These are phyloP conservation scores for Dicycla oo DNA, from an alignment of 2,888 invertebrate species.

Conservation along the genomic window DNA sequence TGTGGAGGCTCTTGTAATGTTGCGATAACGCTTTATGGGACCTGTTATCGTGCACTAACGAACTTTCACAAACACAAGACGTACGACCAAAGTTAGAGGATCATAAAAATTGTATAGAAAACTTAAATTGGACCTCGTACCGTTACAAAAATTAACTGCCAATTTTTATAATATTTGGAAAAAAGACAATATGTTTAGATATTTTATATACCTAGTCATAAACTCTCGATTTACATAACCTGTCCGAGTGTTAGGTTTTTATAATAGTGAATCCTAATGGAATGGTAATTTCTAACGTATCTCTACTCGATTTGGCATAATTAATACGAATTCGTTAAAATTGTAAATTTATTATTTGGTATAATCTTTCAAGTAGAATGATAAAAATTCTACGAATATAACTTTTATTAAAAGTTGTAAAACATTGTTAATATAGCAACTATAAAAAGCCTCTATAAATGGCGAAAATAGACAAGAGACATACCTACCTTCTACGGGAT, in stretches of 20 bases:
- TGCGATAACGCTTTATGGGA: slow-evolving; percentile 87
- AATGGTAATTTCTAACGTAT: slow-evolving; percentile 63
- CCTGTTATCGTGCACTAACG: slow-evolving; percentile 83
- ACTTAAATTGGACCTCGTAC: slow-evolving; percentile 28
- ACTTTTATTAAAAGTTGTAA: slow-evolving; percentile 59
- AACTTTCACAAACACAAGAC: slow-evolving; percentile 74
- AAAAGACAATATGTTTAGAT: slow-evolving; percentile 52
- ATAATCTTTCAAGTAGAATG: slow-evolving; percentile 69
- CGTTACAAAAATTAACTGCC: slow-evolving; percentile 45
- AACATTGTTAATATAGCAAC: slow-evolving; percentile 60
- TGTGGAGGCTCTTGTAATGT: slow-evolving; percentile 79
- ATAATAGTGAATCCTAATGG: slow-evolving; percentile 69
- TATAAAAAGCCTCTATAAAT: slow-evolving; percentile 44
- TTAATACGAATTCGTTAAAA: slow-evolving; percentile 82
- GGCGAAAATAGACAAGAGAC: slow-evolving; percentile 42
- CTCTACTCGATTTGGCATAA: slow-evolving; percentile 67
- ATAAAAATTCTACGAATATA: slow-evolving; percentile 55
- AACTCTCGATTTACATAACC: slow-evolving; percentile 74
- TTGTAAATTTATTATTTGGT: slow-evolving; percentile 71
- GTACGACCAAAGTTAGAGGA: slow-evolving; percentile 41
- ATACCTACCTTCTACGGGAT: slow-evolving; percentile 35
- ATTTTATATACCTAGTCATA: slow-evolving; percentile 52
- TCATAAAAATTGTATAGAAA: slow-evolving; percentile 40
- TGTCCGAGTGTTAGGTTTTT: slow-evolving; percentile 64
- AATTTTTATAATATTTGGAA: slow-evolving; percentile 41